A percentile compares a stretch with the other conserved stretches of the same genome.
phyloP scores from a whole-genome alignment of 1,140 invertebrate species.

The Choristoneura fumiferana region DNA sequence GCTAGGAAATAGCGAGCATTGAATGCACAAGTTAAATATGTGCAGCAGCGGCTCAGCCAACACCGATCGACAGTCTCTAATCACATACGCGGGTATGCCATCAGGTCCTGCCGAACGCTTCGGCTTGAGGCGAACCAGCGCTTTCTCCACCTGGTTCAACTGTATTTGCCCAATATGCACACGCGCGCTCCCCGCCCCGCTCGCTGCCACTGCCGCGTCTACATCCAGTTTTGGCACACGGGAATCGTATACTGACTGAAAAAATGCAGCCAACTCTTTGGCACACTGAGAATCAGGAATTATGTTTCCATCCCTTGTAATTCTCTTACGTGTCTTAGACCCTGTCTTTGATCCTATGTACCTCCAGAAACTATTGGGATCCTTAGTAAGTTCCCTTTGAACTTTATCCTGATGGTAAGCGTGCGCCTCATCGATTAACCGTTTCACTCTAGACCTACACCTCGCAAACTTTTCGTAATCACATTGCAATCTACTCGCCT shows the following conservation, averaged over 20 bases:
- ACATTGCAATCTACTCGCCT: background rate
- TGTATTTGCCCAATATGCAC: no score
- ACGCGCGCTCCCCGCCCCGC: no score
- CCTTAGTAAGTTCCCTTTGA: background rate
- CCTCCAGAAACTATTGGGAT: slow-evolving; percentile 12
- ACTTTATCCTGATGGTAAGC: background rate
- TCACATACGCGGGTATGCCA: no score
- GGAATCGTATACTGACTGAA: background rate
- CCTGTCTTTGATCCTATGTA: background rate
- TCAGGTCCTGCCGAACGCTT: background rate
- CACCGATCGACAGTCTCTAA: no score
- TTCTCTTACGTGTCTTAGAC: no score
- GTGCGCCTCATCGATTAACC: background rate
- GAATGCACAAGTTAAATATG: slow-evolving; percentile 3
- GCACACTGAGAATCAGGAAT: no score
- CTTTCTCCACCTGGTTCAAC: no score
- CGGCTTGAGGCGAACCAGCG: background rate
- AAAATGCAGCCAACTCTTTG: no score
- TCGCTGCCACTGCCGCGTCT: no score
- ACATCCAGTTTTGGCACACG: background rate
- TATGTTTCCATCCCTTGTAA: no score
- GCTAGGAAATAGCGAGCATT: background rate
- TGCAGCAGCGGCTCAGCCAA: background rate
- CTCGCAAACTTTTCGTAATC: background rate
- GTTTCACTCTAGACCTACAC: slow-evolving; percentile 5